phyloP scores from a whole-genome alignment of 2,113 vertebrate genomes.

The Silurus asotus region DNA sequence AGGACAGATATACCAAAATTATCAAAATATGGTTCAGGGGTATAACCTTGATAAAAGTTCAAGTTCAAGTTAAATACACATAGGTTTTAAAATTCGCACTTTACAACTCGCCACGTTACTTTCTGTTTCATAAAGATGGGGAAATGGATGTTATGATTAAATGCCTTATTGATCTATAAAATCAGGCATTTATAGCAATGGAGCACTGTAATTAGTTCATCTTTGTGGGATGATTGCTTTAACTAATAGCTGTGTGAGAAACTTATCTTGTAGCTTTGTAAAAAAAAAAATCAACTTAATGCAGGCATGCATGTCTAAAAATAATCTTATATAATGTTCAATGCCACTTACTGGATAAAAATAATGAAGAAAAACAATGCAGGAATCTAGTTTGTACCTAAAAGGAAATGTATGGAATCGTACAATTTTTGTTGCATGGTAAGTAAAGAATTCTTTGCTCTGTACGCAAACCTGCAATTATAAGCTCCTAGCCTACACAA shows the following conservation, averaged over 20 bases:
- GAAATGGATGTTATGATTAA: not conserved
- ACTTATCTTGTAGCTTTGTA: not conserved
- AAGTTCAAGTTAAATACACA: too few relatives aligned
- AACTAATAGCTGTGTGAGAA: not conserved
- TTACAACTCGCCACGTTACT: not conserved
- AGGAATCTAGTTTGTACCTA: not conserved
- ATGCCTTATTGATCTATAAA: not conserved
- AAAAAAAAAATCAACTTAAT: too few relatives aligned
- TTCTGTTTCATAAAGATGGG: not conserved
- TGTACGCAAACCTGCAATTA: not conserved
- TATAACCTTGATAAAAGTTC: too few relatives aligned
- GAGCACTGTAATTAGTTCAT: not conserved
- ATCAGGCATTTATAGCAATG: not conserved
- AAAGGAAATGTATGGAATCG: not conserved
- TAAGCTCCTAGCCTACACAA: not conserved
- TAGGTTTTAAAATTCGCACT: too few relatives aligned
- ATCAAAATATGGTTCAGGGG: too few relatives aligned
- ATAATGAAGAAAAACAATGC: not conserved
- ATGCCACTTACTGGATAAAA: not conserved
- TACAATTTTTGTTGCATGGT: not conserved
- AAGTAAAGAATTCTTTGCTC: not conserved
- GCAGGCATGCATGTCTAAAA: not conserved
- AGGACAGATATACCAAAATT: too few relatives aligned
- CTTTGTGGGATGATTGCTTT: not conserved
- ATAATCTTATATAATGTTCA: not conserved